phyloP scores from a whole-genome alignment of 2,888 invertebrate genomes.

The Cryptocephalus moraei region DNA sequence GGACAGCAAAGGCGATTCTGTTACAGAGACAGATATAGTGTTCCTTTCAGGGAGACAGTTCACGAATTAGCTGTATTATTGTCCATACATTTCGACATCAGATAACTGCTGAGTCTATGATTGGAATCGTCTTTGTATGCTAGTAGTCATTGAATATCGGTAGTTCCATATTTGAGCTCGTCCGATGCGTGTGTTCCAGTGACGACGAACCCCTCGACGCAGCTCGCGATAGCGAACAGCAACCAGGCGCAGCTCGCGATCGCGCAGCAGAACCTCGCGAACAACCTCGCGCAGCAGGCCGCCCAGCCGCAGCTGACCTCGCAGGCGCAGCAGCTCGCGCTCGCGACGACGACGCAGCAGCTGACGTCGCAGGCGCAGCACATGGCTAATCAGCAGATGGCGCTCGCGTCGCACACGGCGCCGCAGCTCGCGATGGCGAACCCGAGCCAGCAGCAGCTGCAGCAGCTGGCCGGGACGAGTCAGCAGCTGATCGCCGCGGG shows the following conservation, averaged over 20 bases:
- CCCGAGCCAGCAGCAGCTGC: slow-evolving; percentile 28
- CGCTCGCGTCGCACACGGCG: slow-evolving; percentile 26
- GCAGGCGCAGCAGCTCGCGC: slow-evolving; percentile 30
- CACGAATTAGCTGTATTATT: too few species aligned
- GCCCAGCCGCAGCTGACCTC: slow-evolving; percentile 33
- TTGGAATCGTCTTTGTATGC: too few species aligned
- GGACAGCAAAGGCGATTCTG: too few species aligned
- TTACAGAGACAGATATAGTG: too few species aligned
- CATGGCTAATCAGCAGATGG: slow-evolving; percentile 28
- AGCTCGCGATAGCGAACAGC: slow-evolving; percentile 33
- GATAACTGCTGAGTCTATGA: too few species aligned
- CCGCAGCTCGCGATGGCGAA: slow-evolving; percentile 26
- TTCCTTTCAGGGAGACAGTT: too few species aligned
- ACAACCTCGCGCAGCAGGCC: slow-evolving; percentile 30
- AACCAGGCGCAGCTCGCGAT: slow-evolving; percentile 36
- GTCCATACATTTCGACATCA: too few species aligned
- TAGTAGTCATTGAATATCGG: too few species aligned
- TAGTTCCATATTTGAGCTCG: too few species aligned
- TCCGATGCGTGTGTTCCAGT: slow-evolving; percentile 22
- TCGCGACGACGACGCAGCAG: slow-evolving; percentile 33
- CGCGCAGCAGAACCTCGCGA: slow-evolving; percentile 35
- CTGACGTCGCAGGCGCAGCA: slow-evolving; percentile 30
- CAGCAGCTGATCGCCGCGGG: slow-evolving; percentile 27
- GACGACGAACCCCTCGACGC: slow-evolving; percentile 34
- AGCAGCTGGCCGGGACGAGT: slow-evolving; percentile 29